Conservation (phyloP, 2,113 vertebrate genomes). For the Falco punctatus region DNA sequence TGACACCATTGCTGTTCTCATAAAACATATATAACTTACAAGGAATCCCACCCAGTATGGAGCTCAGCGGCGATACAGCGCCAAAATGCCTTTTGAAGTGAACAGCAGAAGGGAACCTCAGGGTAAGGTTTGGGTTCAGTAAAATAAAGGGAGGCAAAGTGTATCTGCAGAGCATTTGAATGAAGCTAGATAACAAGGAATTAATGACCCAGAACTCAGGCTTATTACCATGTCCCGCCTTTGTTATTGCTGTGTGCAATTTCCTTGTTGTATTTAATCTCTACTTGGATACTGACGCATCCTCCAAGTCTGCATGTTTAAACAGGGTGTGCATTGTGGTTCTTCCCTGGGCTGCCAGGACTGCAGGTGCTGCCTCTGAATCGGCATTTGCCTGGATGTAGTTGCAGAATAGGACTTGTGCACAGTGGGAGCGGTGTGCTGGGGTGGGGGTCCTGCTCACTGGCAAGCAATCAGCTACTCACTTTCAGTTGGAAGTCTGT, state of each 20-base stretch:
- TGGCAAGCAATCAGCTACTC: background rate
- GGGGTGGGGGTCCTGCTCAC: background rate
- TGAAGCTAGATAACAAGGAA: background rate
- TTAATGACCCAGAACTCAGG: background rate
- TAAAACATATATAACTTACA: background rate
- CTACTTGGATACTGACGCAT: background rate
- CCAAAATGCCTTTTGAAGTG: background rate
- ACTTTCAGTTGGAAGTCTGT: background rate
- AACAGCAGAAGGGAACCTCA: background rate
- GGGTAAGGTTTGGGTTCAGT: background rate
- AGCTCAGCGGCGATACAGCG: background rate
- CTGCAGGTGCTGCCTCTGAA: background rate
- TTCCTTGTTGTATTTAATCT: background rate
- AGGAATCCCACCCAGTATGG: background rate
- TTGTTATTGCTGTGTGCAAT: background rate
- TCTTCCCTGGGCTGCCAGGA: background rate
- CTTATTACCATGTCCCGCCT: background rate
- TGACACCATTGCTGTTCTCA: background rate
- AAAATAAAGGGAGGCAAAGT: background rate
- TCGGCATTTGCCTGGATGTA: fast-evolving
- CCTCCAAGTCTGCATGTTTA: background rate
- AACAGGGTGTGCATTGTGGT: fast-evolving
- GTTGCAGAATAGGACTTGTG: background rate
- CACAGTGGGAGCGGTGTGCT: fast-evolving
- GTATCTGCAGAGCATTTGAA: background rate